Evolutionary conservation across 2,113 vertebrate genomes (phyloP), one percentile per base, ranked within the genome.

Genomic region (Leucoraja erinaceus): DNA sequence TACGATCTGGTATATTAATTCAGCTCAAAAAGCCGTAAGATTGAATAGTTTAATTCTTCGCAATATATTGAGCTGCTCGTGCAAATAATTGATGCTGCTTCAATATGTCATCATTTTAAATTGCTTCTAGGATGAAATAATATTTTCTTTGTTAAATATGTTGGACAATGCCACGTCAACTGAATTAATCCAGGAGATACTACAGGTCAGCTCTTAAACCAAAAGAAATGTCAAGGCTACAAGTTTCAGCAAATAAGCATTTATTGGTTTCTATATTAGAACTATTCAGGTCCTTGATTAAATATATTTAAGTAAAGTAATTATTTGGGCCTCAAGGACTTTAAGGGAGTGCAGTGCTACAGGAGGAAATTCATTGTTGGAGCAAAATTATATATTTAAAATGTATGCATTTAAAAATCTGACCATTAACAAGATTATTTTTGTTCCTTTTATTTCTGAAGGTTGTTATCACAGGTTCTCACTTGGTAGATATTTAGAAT

Each of bases 221-320:
- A 56, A 59, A 83, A 5, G 18, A 81, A 83, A 83, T 83, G 79
- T 56, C 47, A 56, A 83, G 18, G 20, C 8, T 47, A 22, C 22
- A 56, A 7, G 20, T 76, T 56, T 20, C 7, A 56, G 16, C 22
- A 22, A 12, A 83, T 56, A 25, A 28, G 25, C 18, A 72, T 72
- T 72, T 72, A 78, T 78, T 78, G 33, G 38, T 14, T 56, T 25
- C 38, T 56, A 56, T 22, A 20, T 83, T 5, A 22, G 79, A 25
- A 22, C 25, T 4, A 14, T 16, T 31, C 78, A 47, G 47, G 33
- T 47, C 47, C 12, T 47, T 81, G 78, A 81, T 81, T 38, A 81
- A 54, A 81, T 81, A 81, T 81, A 81, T 81, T 81, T 47, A 81
- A 47, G 33, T 20, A 81, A 33, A 38, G 78, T 81, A 81, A 81